Base-by-base conservation (phyloP, 2,888 invertebrate species). In the Drosophila quinaria region DNA sequence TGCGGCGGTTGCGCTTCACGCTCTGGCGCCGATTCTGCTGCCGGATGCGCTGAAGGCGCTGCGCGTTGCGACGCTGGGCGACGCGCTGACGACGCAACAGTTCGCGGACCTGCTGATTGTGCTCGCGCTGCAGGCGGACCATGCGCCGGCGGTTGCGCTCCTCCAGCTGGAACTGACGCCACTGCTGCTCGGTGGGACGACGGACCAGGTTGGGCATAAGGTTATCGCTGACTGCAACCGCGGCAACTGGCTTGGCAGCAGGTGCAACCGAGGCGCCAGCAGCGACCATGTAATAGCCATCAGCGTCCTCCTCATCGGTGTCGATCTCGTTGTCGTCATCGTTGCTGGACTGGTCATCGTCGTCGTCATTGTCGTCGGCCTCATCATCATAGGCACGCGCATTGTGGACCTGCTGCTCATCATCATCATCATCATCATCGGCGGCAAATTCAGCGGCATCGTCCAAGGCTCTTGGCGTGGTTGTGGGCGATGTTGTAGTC, bases 141-240 rank as follows among this genome's bases (percentile, higher is more conserved):
- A 87, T 31, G 37, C 88, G 86, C 0, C 83, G 87, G 3, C 85
- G 87, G 22, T 80, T 81, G 66, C 81, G 81, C 46, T 83, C 74
- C 19, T 72, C 72, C 50, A 63, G 2, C 62, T 81, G 88, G 58
- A 60, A 84, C 31, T 87, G 88, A 10, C 75, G 83, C 86, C 87
- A 86, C 54, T 87, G 67, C 17, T 61, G 56, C 25, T 87, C 85
- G 11, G 68, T 47, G 10, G 80, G 81, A 0, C 78, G 75, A 5
- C 70, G 71, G 9, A 69, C 44, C 11, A 51, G 41, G 15, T 25
- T 46, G 19, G 56, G 44, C 19, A 19, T 49, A 3, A 31, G 8
- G 22, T 35, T 50, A 3, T 47, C 13, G 41, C 17, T 50, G 4
- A 58, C 13, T 5, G 51, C 63, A 5, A n/a, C 17, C 9, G 31